Evolutionary conservation across 2,797 vertebrate genomes (phyloP), one percentile per base, ranked within the genome.

Genomic region (Dicrostonyx torquatus): DNA sequence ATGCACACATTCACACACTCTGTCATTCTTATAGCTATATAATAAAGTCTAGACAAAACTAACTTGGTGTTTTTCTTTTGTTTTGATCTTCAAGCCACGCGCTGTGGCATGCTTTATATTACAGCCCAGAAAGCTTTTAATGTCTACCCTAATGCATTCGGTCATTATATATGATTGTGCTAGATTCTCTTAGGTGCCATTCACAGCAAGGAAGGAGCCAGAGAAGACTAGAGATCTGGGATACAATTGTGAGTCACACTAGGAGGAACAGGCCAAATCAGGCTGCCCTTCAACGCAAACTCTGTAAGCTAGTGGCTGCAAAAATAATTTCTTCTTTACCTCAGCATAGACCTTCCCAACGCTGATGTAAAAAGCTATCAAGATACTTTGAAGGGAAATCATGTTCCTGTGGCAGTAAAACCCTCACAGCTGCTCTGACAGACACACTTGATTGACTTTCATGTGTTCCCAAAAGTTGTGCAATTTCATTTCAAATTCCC

Each of bases 211-310:
- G 31, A 60, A 87, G 72, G 37, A 87, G 29, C 29, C 12, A 5
- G 4, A 72, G 24, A 88, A 87, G 40, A 66, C 48, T n/a, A 93
- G 53, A 90, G 45, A 60, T 50, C 95, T 94, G 75, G 26, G 29
- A 62, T 58, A 66, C 6, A 58, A 58, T 94, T 87, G 70, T 90
- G 58, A 94, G 72, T 82, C 78, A 48, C 34, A 62, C 53, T 29
- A 22, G 93, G 15, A 88, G 24, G 86, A 86, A 93, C 40, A 77
- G 8, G 34, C 26, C 85, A 89, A 79, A 64, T 70, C 53, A 91
- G 95, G 88, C 48, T 70, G 26, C 29, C 10, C 50, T 95, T 97
- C 62, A 34, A 91, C 94, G 89, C 90, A 96, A 68, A 96, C 89
- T 80, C 95, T 48, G 83, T 58, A 73, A 94, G 55, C 26, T 72